Evolutionary conservation across 2,797 vertebrate species (phyloP), one percentile per base, ranked within the genome.

Genomic region (Thunnus albacares): DNA sequence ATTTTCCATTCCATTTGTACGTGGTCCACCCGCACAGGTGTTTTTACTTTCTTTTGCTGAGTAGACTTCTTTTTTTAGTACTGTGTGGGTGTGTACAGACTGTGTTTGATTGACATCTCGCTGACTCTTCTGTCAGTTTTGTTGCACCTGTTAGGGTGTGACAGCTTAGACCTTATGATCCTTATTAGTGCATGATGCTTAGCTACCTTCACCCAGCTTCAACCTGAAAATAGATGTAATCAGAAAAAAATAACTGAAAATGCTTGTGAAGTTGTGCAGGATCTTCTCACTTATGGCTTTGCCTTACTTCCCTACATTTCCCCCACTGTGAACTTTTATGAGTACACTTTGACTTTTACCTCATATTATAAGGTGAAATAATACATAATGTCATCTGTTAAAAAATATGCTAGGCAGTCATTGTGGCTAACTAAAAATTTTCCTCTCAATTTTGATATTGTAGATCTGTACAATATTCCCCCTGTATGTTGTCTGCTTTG

Each of bases 201-300:
- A 24, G 35, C n/a, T 45, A 64, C 51, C 47, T 73, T 11, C 6
- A 0, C 7, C 52, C 30, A 43, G 38, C 38, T 56, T 15, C 13
- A 59, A 64, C n/a, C 15, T 62, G 10, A 51, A 26, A 70, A 7
- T 24, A 77, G 41, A 71, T 75, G 30, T 22, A 33, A 62, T 78
- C 47, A 75, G 56, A 38, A 62, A 33, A 68, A 59, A 53, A 60
- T 55, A 59, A 58, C 43, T 58, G 35, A 59, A 43, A 43, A 14
- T 1, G 13, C 41, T 3, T 14, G 61, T 75, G 47, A 65, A 10
- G 24, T 18, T 53, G 20, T 33, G 12, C 30, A 13, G 57, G 24
- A 60, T 60, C 38, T 9, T 41, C 5, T 35, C 41, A 22, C 5
- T n/a, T 17, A 41, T 28, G 35, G 59, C 24, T 73, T 49, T 68